A percentile compares a stretch with the other conserved stretches of the same genome.
These are phyloP conservation scores for Lampris incognitus DNA, from an alignment of 2,113 vertebrate genomes.

Conservation along the genomic window DNA sequence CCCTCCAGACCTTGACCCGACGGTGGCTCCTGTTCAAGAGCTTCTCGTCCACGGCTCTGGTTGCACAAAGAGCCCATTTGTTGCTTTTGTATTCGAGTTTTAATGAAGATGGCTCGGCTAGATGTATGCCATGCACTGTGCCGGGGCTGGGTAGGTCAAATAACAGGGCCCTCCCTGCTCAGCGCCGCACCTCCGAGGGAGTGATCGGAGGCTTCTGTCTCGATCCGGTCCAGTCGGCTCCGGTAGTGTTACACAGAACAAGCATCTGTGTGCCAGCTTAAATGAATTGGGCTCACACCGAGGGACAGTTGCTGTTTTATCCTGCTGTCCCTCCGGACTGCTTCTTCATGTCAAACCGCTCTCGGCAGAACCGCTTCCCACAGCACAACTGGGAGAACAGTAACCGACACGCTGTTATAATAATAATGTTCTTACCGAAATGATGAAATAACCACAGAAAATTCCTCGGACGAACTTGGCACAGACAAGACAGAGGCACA, in stretches of 20 bases:
- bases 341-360: slow-evolving; percentile 49
- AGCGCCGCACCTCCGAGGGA: slow-evolving; percentile 37
- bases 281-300: slow-evolving; percentile 58
- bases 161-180: slow-evolving; percentile 46
- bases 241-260: slow-evolving; percentile 71
- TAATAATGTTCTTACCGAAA: too few relatives aligned
- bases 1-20: slow-evolving; percentile 1
- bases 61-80: slow-evolving; percentile 60
- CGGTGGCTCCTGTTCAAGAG: slow-evolving; percentile 11
- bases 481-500: slow-evolving; percentile 10
- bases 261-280: slow-evolving; percentile 52
- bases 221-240: slow-evolving; percentile 37
- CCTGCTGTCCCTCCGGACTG: slow-evolving; percentile 50
- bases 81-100: slow-evolving; percentile 49
- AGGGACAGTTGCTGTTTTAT: slow-evolving; percentile 71
- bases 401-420: too few relatives aligned
- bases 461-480: slow-evolving; percentile 40
- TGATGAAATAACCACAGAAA: slow-evolving; percentile 28
- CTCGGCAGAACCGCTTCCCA: slow-evolving; percentile 67
- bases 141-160: slow-evolving; percentile 28
- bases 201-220: slow-evolving; percentile 56
- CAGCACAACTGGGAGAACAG: slow-evolving; percentile 23
- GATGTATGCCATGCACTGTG: slow-evolving; percentile 44
- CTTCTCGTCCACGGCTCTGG: slow-evolving; percentile 11
- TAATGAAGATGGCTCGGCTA: slow-evolving; percentile 61